Percentiles rank a stretch among this genome's conserved stretches.
These are phyloP conservation scores for Equus quagga DNA, from an alignment of 2,113 vertebrate species.

Conservation along the genomic window DNA sequence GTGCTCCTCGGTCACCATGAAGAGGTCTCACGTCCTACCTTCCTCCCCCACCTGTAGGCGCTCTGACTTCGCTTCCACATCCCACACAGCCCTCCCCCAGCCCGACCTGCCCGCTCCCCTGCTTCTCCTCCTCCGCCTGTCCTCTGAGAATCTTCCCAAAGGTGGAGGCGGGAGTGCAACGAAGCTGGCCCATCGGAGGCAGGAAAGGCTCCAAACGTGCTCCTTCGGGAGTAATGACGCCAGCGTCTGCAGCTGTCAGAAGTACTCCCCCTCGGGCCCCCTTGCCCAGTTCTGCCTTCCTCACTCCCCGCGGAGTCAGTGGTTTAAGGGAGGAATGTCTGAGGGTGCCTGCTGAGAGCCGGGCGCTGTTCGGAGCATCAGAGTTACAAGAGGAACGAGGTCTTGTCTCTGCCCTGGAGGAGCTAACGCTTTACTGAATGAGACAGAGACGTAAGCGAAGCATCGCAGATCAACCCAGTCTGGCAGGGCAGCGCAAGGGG, in stretches of 20 bases:
- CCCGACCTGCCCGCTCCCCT: background rate
- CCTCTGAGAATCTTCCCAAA: background rate
- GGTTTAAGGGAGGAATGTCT: background rate
- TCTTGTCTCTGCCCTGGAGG: background rate
- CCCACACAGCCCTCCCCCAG: background rate
- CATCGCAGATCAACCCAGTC: background rate
- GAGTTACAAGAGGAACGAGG: background rate
- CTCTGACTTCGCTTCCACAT: background rate
- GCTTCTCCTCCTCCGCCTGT: background rate
- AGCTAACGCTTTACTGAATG: background rate
- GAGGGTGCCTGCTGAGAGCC: background rate
- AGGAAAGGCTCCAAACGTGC: accelerated
- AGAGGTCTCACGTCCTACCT: accelerated
- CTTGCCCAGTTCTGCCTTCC: background rate
- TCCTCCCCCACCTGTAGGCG: background rate
- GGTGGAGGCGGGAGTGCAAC: background rate
- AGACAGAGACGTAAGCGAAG: no score
- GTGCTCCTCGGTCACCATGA: background rate
- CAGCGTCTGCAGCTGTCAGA: background rate
- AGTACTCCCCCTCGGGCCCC: background rate
- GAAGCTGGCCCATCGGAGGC: background rate
- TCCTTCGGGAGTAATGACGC: accelerated
- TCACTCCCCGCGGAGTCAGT: accelerated
- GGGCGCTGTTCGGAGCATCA: background rate
- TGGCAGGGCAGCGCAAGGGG: accelerated